Percentiles rank a stretch among this genome's conserved stretches.
These are phyloP conservation scores for Malurus splendens DNA, from an alignment of 2,797 vertebrate species.

Conservation along the genomic window DNA sequence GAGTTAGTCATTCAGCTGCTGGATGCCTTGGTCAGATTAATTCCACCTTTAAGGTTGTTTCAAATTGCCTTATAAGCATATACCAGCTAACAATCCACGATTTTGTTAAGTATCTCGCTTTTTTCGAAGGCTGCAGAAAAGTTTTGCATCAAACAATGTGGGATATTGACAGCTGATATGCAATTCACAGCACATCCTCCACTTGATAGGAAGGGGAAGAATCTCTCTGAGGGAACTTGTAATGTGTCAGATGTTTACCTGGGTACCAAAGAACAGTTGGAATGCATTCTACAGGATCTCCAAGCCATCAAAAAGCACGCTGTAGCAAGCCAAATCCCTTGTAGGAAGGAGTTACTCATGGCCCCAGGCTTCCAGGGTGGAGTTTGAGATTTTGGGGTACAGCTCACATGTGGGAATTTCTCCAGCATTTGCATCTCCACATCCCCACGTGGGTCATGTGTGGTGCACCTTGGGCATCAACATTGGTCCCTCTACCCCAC, in stretches of 20 bases:
- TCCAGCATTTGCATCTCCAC: neutral
- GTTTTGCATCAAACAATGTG: neutral
- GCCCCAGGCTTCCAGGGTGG: neutral
- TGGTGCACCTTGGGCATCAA: no score
- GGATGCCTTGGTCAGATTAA: neutral
- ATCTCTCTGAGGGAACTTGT: neutral
- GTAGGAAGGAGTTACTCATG: neutral
- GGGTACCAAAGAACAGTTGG: neutral
- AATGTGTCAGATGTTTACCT: neutral
- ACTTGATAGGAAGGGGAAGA: neutral
- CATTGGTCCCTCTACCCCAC: neutral
- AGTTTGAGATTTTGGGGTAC: neutral
- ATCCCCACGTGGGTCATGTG: accelerated
- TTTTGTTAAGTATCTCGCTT: neutral
- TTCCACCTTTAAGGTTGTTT: neutral
- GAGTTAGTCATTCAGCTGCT: neutral
- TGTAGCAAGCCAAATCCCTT: neutral
- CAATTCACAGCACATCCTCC: neutral
- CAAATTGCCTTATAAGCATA: neutral
- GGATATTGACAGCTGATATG: neutral
- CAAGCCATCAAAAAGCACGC: neutral
- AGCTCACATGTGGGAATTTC: neutral
- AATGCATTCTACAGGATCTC: neutral
- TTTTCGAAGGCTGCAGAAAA: neutral
- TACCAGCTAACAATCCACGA: neutral